Evolutionary conservation across 2,113 vertebrate genomes (phyloP).

Genomic region (Chunga burmeisteri): DNA sequence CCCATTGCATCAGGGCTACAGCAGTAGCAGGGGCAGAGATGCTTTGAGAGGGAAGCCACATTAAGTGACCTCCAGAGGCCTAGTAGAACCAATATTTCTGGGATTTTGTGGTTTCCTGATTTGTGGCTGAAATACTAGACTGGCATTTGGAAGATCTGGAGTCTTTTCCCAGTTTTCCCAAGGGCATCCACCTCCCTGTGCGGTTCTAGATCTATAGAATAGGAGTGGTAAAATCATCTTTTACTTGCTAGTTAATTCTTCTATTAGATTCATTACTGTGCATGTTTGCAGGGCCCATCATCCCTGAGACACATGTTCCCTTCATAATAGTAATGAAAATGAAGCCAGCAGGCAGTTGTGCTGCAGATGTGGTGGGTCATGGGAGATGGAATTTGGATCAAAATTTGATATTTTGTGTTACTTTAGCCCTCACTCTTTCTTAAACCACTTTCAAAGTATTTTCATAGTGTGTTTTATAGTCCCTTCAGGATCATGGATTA

Average conservation of each 20-base stretch:
- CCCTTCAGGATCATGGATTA: not conserved
- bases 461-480: conserved; percentile 13
- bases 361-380: not conserved
- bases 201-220: not conserved
- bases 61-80: not conserved
- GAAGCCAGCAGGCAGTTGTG: not conserved
- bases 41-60: not conserved
- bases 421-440: not conserved
- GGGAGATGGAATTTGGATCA: not conserved
- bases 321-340: not conserved
- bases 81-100: not conserved
- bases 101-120: not conserved
- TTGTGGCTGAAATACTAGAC: not conserved
- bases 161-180: not conserved
- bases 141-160: not conserved
- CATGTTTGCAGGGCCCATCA: not conserved
- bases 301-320: not conserved
- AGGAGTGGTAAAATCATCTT: not conserved
- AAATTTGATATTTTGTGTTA: not conserved
- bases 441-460: conserved; percentile 2
- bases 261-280: not conserved
- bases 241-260: not conserved
- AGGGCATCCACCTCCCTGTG: not conserved
- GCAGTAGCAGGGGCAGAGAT: not conserved
- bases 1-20: too few relatives aligned